Evolutionary conservation across 2,113 vertebrate genomes (phyloP).

Genomic region (Callithrix jacchus): DNA sequence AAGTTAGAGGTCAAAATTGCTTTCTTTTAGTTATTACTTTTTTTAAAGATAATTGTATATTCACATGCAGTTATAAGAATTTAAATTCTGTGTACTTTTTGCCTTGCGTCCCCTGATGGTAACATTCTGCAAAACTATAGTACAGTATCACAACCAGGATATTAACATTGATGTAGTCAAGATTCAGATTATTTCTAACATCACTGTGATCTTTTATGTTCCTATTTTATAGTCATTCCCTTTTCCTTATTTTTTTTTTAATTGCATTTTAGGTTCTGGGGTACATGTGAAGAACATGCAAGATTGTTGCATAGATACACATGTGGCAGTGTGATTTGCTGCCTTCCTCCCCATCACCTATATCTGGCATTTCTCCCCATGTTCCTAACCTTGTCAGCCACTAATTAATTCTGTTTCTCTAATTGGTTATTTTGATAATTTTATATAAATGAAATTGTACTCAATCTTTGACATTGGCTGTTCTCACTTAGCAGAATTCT

Average conservation of each 20-base stretch:
- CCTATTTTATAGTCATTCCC: neutral
- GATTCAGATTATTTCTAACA: neutral
- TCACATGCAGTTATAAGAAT: neutral
- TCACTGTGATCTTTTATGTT: neutral
- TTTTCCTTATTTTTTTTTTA: neutral
- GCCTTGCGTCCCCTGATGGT: neutral
- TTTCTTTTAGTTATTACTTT: neutral
- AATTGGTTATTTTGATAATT: neutral
- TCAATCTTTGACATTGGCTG: neutral
- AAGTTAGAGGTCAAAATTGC: neutral
- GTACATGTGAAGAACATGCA: too few species aligned
- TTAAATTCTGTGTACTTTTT: neutral
- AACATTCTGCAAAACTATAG: neutral
- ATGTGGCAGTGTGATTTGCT: too few species aligned
- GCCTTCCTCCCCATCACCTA: too few species aligned
- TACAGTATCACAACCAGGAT: neutral
- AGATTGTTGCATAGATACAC: too few species aligned
- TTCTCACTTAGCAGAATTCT: neutral
- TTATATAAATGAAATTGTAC: neutral
- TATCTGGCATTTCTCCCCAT: neutral
- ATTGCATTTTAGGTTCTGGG: too few species aligned
- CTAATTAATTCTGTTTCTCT: neutral
- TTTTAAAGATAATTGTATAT: neutral
- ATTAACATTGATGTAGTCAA: neutral
- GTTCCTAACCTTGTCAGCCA: neutral